These are phyloP conservation scores for Temnothorax rugatulus DNA, from an alignment of 2,888 invertebrate genomes.

Conservation along the genomic window DNA sequence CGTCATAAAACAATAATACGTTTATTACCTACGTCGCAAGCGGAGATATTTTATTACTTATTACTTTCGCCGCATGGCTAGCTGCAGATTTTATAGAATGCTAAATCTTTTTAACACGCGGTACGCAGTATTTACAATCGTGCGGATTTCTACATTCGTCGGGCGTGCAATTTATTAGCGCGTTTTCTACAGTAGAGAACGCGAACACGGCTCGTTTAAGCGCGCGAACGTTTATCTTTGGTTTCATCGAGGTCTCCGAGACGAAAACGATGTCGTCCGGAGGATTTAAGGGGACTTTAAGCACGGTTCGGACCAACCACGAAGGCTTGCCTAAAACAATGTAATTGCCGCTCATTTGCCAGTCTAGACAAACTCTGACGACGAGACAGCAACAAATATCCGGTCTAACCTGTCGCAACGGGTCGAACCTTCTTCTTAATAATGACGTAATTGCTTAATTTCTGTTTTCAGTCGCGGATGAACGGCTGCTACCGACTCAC, in stretches of 20 bases:
- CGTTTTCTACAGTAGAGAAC: conserved; percentile 11
- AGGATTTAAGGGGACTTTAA: conserved; percentile 37
- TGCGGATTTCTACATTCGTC: background rate
- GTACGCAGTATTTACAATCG: conserved; percentile 14
- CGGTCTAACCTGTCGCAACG: conserved; percentile 46
- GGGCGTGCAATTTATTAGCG: conserved; percentile 28
- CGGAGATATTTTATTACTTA: conserved; percentile 14
- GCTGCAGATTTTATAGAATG: conserved; percentile 36
- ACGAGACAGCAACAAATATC: conserved; percentile 65
- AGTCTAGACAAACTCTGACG: conserved; percentile 68
- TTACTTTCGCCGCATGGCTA: background rate
- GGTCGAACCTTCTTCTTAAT: conserved; percentile 71
- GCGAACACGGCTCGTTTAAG: conserved; percentile 17
- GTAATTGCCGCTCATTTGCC: conserved; percentile 67
- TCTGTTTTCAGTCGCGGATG: conserved; percentile 73
- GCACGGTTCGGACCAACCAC: conserved; percentile 61
- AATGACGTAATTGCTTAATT: conserved; percentile 81
- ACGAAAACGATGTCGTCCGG: conserved; percentile 38
- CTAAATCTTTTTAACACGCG: conserved; percentile 38
- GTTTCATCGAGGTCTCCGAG: conserved; percentile 60
- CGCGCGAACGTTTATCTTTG: conserved; percentile 57
- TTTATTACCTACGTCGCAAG: background rate
- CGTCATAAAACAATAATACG: conserved; percentile 5
- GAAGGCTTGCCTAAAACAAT: conserved; percentile 66
- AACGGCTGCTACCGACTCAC: conserved; percentile 42